These are phyloP conservation scores for Slavum lentiscoides DNA, from an alignment of 2,888 invertebrate genomes.

Conservation along the genomic window DNA sequence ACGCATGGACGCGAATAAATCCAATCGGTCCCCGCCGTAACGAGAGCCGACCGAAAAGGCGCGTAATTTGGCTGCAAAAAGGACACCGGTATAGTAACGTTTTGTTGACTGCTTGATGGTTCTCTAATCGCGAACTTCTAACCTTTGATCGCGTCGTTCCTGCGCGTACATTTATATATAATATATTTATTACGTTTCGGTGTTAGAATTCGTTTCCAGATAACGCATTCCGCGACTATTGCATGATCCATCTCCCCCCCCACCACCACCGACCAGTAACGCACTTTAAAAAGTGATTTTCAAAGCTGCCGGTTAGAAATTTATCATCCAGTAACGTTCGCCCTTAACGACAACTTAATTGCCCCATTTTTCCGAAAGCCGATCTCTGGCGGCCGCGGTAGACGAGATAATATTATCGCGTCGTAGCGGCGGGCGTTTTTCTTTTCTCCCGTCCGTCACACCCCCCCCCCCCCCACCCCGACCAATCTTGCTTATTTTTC, in stretches of 20 bases:
- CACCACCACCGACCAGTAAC: no score
- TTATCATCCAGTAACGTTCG: constrained; percentile 40
- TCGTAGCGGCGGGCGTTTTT: constrained; percentile 7
- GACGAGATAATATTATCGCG: constrained; percentile 31
- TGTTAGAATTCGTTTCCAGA: constrained; percentile 24
- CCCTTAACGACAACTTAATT: constrained; percentile 49
- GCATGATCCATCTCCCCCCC: no score
- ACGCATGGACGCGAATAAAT: no score
- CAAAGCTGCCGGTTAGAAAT: constrained; percentile 6
- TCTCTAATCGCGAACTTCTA: no score
- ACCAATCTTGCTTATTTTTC: constrained; percentile 18
- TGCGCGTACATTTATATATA: neutral
- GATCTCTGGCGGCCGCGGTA: constrained; percentile 13
- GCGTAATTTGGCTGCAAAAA: no score
- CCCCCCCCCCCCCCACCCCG: neutral
- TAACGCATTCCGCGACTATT: constrained; percentile 3
- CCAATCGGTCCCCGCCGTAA: no score
- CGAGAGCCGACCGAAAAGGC: no score
- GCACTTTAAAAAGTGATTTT: constrained; percentile 38
- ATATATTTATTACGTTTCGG: neutral
- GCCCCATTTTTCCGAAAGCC: constrained; percentile 40
- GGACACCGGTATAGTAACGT: no score
- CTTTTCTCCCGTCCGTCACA: neutral
- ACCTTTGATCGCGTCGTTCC: no score
- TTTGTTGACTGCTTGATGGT: no score